These are phyloP conservation scores for Sphaeramia orbicularis DNA, from an alignment of 2,797 vertebrate genomes.

Conservation along the genomic window DNA sequence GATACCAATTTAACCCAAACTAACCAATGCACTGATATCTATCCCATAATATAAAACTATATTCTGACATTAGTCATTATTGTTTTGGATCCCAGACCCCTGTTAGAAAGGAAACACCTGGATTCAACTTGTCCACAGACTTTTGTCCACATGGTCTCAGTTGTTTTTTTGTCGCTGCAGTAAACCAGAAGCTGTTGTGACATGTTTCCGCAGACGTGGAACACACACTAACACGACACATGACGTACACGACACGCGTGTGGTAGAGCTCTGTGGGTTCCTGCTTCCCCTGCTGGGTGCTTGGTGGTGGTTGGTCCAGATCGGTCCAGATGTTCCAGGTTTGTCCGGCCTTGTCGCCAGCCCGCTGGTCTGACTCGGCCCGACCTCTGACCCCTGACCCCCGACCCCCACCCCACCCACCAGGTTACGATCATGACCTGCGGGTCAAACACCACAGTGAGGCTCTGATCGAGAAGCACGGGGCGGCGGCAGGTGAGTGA, in stretches of 20 bases:
- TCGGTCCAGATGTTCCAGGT: slow-evolving; percentile 81
- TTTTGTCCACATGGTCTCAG: too few species aligned
- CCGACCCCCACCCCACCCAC: slow-evolving; percentile 72
- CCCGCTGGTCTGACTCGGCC: slow-evolving; percentile 84
- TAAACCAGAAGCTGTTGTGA: slow-evolving; percentile 62
- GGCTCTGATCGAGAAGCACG: slow-evolving; percentile 93
- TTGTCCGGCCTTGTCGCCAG: slow-evolving; percentile 80
- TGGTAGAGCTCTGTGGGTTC: slow-evolving; percentile 40
- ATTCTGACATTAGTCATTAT: too few species aligned
- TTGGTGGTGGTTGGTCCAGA: slow-evolving; percentile 73
- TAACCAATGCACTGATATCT: too few species aligned
- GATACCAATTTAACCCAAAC: too few species aligned
- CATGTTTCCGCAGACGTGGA: slow-evolving; percentile 28
- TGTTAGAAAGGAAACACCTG: too few species aligned
- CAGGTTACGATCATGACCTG: slow-evolving; percentile 95
- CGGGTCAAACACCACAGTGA: slow-evolving; percentile 93
- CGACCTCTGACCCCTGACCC: slow-evolving; percentile 76
- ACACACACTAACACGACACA: slow-evolving; percentile 49
- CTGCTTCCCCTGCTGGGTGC: slow-evolving; percentile 61
- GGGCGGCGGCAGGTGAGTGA: slow-evolving; percentile 91
- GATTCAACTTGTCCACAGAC: too few species aligned
- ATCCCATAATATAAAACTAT: too few species aligned
- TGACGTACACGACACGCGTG: too few species aligned
- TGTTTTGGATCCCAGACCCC: too few species aligned
- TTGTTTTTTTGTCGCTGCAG: too few species aligned